These are phyloP conservation scores for Euclidia mi DNA, from an alignment of 2,888 invertebrate genomes.

Conservation along the genomic window DNA sequence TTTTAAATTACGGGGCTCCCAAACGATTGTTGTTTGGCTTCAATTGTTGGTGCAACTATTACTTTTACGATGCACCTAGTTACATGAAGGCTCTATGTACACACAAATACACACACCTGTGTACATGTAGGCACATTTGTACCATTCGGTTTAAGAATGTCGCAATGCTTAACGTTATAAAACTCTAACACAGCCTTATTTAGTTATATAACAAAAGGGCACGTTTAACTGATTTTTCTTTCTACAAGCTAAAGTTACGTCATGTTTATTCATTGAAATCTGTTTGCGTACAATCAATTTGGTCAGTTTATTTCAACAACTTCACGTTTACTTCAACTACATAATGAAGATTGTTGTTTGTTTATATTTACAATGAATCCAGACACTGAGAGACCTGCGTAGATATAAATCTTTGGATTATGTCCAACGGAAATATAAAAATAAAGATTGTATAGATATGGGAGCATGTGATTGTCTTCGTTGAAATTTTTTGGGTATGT, in stretches of 20 bases:
- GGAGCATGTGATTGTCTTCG: conserved; percentile 3
- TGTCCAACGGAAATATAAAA: conserved; percentile 68
- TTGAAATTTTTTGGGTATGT: not conserved
- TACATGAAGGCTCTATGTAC: conserved; percentile 13
- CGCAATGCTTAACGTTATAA: conserved; percentile 8
- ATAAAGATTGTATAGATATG: conserved; percentile 51
- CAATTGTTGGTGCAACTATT: conserved; percentile 16
- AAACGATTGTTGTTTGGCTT: conserved; percentile 17
- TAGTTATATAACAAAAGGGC: conserved; percentile 24
- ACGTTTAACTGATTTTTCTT: conserved; percentile 4
- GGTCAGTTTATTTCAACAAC: conserved; percentile 21
- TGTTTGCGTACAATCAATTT: not conserved
- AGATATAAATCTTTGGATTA: conserved; percentile 59
- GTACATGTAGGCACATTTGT: too few species aligned
- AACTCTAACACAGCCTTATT: not conserved
- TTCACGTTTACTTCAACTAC: conserved; percentile 25
- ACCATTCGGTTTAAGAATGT: too few species aligned
- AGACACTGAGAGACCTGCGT: conserved; percentile 43
- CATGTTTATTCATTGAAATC: not conserved
- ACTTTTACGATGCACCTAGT: conserved; percentile 18
- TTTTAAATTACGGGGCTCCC: conserved; percentile 31
- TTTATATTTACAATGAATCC: conserved; percentile 38
- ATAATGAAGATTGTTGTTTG: conserved; percentile 9
- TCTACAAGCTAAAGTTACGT: not conserved
- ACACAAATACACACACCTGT: too few species aligned